Base-by-base conservation (phyloP, 1,140 invertebrate species). In the Heliconius nattereri region DNA sequence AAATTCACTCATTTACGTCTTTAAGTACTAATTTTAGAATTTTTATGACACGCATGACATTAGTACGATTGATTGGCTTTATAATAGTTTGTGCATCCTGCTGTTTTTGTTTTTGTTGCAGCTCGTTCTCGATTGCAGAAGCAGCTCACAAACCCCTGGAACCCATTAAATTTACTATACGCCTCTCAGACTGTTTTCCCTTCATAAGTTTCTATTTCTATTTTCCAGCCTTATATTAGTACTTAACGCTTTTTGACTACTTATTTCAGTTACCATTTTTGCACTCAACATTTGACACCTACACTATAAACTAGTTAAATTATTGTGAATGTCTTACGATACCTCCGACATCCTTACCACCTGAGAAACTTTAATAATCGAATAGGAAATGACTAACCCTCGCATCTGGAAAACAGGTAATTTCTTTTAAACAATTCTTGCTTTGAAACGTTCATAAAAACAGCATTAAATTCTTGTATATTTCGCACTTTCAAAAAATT, bases 51-150 rank as follows among this genome's bases (percentile, higher is more conserved):
- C 75, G 90, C 90, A 90, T 89, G 90, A 57, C 80, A 78, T 52
- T 82, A 83, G 49, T 78, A 79, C 76, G 78, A 82, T 75, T 82
- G 78, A 82, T 75, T 82, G 74, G 90, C 90, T 91, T 92, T 73
- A 71, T 85, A 86, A 90, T 88, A 88, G 87, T 89, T 92, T 88
- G 91, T 93, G 91, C 92, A 94, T 92, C 84, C 89, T 91, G 91
- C 86, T 86, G 89, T 93, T 91, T 92, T 89, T 90, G 81, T 91
- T 92, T 93, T 85, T 94, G 91, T 94, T 94, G 91, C 92, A 94
- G 92, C 85, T 84, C 87, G 84, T 88, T 86, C 82, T 90, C 90
- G 83, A 90, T 91, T 91, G 81, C 89, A 89, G 91, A 86, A 86
- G 91, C 89, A 86, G 90, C 85, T 87, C 89, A 84, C 85, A 90